Evolutionary conservation across 2,888 invertebrate genomes (phyloP), one percentile per base, ranked within the genome.

Genomic region (Branchipolynoe longqiensis): DNA sequence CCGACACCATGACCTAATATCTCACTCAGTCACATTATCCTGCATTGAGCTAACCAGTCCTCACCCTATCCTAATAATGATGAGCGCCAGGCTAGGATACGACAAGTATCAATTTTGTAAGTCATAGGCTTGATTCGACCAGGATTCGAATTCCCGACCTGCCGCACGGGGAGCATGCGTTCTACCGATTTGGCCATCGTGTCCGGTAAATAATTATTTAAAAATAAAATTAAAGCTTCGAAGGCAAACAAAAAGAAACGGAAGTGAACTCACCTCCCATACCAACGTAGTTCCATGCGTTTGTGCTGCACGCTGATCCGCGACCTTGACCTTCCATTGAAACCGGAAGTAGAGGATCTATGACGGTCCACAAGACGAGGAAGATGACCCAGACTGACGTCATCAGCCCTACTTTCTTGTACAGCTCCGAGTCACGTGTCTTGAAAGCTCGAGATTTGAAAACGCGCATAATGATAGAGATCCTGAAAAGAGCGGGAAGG

Each of bases 401-500:
- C 89, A 98, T 97, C 4, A 98, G 97, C 6, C 97, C 96, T 96
- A 98, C 97, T 97, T 98, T 97, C 92, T 98, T 97, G 41, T 98
- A 94, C 86, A 98, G 94, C 92, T 98, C 97, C 91, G 97, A 97
- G 94, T 98, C 98, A 0, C 98, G 98, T 87, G 98, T 94, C 92
- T 98, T 98, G 31, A 98, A 96, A 94, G 97, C 97, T 93, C 98
- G 98, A 0, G 98, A 97, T 58, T 97, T 97, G 93, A 98, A 98
- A 0, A 98, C 97, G 41, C 98, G 96, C 94, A 98, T 98, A 81
- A 98, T 98, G 88, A 98, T 94, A 0, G 98, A 98, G 82, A 98
- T 97, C 91, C 98, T 97, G 94, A 18, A 48, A 18, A 48, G 48
- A 48, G 18, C 8, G 48, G 48, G 48, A 48, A 18, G 48, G 48